Evolutionary conservation across 2,113 vertebrate genomes (phyloP).

Genomic region (Poeciliopsis prolifica): DNA sequence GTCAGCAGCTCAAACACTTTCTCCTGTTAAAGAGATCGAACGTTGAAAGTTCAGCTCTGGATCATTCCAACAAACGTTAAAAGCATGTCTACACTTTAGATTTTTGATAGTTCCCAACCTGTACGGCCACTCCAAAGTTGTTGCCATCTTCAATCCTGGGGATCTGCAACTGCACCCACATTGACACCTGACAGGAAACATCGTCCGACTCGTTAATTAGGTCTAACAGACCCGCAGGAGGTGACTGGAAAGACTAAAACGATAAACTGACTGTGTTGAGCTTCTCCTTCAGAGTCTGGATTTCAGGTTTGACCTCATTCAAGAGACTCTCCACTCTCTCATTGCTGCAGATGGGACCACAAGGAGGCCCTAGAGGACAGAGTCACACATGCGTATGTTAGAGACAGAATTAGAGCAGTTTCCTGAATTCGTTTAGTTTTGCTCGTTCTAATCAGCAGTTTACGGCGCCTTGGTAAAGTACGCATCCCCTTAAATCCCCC

Average conservation of each 20-base stretch:
- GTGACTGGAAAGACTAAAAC: not conserved
- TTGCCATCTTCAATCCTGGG: conserved; percentile 91
- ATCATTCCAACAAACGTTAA: not conserved
- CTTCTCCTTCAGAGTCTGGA: conserved; percentile 88
- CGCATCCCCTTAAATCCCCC: not conserved
- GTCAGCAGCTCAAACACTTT: conserved; percentile 92
- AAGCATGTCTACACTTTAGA: not conserved
- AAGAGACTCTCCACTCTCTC: conserved; percentile 83
- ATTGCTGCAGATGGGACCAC: conserved; percentile 87
- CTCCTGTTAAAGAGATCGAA: conserved; percentile 75
- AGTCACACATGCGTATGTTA: not conserved
- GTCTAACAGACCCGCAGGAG: too few relatives aligned
- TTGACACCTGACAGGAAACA: conserved; percentile 79
- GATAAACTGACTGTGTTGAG: conserved; percentile 82
- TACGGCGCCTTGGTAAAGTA: not conserved
- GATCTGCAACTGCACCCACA: conserved; percentile 90
- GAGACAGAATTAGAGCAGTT: not conserved
- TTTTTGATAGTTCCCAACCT: conserved; percentile 73
- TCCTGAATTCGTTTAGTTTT: too few relatives aligned
- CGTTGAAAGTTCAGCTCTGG: not conserved
- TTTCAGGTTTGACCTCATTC: conserved; percentile 82
- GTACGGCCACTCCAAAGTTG: conserved; percentile 93
- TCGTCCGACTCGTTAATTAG: too few relatives aligned
- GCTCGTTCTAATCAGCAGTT: not conserved
- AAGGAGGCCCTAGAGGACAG: conserved; percentile 80